Base-by-base conservation (phyloP, 2,797 vertebrate species). In the Momotus momota region DNA sequence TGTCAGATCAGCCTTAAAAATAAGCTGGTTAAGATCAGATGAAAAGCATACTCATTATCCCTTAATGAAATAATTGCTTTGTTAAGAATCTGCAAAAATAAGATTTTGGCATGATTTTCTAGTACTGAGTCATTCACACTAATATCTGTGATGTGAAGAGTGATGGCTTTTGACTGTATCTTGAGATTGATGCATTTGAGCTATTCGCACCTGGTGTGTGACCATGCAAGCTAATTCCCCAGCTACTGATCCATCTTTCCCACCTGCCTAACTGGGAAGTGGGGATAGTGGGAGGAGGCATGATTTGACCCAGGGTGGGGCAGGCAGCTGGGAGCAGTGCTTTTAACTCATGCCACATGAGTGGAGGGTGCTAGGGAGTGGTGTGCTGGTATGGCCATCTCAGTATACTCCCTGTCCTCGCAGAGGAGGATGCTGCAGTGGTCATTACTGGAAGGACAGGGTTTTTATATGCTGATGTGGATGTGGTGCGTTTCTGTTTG, bases 11-110 rank as follows among this genome's bases (percentile, higher is more conserved):
- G 38, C 45, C 45, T 73, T 94, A 83, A 90, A 95, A 93, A 93
- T 78, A 93, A 79, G 52, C 21, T 83, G 64, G 18, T 62, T 79
- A 86, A 77, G 48, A 90, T 94, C 55, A 77, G 80, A 73, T 70
- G 21, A 88, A 88, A 96, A 94, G 60, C 72, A 45, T 12, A 46
- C 38, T 79, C 40, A 81, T 92, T 96, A 92, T 57, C 48, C 73
- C 55, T 58, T 96, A 94, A 95, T 91, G 62, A 96, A 97, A 84
- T 94, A 96, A 97, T 93, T 93, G 40, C 73, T 86, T 72, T 86
- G 67, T 93, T 94, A 88, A 70, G 60, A 93, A 91, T 81, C 51
- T 94, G 82, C 58, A 93, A 70, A 91, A 79, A 67, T 65, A 33
- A 82, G 74, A 85, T 94, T 69, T 90, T 86, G 94, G 73, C 77